Evolutionary conservation across 1,140 invertebrate genomes (phyloP), one percentile per base, ranked within the genome.

Genomic region (Agrypnia vestita): DNA sequence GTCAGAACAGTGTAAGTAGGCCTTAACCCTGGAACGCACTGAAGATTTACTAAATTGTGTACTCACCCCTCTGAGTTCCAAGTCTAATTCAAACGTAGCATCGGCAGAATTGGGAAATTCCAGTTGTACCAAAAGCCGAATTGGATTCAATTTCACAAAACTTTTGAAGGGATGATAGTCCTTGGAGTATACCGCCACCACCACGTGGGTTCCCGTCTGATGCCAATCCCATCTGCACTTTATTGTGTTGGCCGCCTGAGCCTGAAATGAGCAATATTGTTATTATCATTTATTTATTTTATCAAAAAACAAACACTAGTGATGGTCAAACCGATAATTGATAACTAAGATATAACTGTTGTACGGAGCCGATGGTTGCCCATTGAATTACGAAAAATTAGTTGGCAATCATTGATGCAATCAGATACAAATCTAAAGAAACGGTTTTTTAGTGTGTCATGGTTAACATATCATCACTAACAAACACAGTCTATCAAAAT

Each of bases 221-320:
- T 97, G 95, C 95, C 96, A 99, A 87, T 99, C 98, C 89, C 95
- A 94, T 35, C 97, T 92, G 86, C 97, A 99, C 76, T 94, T 92
- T 0, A 95, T 91, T 69, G 88, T 90, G 84, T 92, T 91, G 51
- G 90, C 88, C 76, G 88, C 85, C 62, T 88, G 84, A 84, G 85
- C 85, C 90, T 91, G 84, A 73, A 88, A 86, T 17, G 0, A 46
- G 11, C 55, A 21, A 17, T 62, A 62, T 62, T 62, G 3, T 21
- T 15, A n/a, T 62, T 12, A 21, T 17, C 11, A 51, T 13, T 51
- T 51, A 51, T 51, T 51, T 13, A 51, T 51, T 51, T 51, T 3
- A 51, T 51, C 49, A 51, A 9, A 51, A 51, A 35, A 35, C 6
- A n/a, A n/a, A n/a, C n/a, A n/a, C n/a, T n/a, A n/a, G n/a, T n/a